Evolutionary conservation across 1,140 invertebrate species (phyloP), one percentile per base, ranked within the genome.

Genomic region (Linepithema humile): DNA sequence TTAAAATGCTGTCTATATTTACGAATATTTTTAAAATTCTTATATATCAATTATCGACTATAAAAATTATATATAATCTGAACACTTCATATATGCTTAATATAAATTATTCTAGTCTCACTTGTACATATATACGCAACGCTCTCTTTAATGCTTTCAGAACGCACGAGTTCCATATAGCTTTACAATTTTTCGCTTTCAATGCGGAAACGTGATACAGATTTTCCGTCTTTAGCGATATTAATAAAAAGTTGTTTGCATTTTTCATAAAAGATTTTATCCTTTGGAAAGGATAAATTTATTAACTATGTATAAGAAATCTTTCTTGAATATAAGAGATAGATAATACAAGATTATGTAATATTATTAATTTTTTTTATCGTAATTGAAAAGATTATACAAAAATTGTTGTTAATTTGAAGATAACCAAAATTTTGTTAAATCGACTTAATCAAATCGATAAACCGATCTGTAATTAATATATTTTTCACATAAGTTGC

Each of bases 61-160:
- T 12, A 29, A 50, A 80, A 43, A 70, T 70, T 43, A 26, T 50
- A 38, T n/a, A 2, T 48, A 48, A 77, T 77, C n/a, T 35, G 23
- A 12, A 57, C 0, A 5, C 29, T 15, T 20, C 48, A 7, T 45
- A n/a, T n/a, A 26, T 23, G 15, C 3, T 17, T 29, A 43, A n/a
- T 7, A 38, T 80, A 70, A 70, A 80, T 78, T 67, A 69, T 80
- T 80, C 75, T 40, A 55, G 23, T 5, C n/a, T 57, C 23, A 48
- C 38, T 17, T 17, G 17, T 17, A 23, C n/a, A 32, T 70, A 3
- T 12, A 38, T 4, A 38, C 23, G 59, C 7, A 1, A 53, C 43
- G 53, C 9, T 35, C 10, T 69, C 48, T 80, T 80, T 80, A 69
- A 55, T 40, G 23, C 23, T 57, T 35, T 40, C 23, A 43, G 3